Conservation (phyloP, 1,140 invertebrate genomes). For the Schlechtendalia chinensis region DNA sequence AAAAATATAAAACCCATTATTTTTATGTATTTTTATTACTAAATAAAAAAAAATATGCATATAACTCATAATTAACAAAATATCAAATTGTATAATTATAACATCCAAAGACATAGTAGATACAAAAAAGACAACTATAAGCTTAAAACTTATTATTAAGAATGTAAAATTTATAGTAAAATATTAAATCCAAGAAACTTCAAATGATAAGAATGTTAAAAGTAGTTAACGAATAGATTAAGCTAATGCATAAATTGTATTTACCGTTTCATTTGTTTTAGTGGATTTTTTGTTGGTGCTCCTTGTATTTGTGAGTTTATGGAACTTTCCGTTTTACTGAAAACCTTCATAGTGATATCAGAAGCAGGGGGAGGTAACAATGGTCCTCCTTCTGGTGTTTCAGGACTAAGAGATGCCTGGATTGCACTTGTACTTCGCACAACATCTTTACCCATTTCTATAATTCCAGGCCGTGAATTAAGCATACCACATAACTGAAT, state of each 20-base stretch:
- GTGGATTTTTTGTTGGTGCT: constrained; percentile 39
- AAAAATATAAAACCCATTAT: background rate
- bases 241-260: background rate
- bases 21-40: constrained; percentile 7
- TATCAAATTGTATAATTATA: background rate
- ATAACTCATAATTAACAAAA: constrained; percentile 8
- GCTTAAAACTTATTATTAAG: background rate
- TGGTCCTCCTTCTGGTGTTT: constrained; percentile 19
- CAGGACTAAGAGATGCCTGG: background rate
- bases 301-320: constrained; percentile 17
- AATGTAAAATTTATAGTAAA: constrained; percentile 6
- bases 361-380: constrained; percentile 39
- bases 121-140: background rate
- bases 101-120: background rate
- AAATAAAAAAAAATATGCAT: background rate
- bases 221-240: background rate
- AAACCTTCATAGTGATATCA: constrained; percentile 44
- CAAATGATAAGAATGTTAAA: background rate
- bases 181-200: constrained; percentile 8
- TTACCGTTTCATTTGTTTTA: constrained; percentile 42
- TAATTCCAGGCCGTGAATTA: background rate
- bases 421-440: background rate
- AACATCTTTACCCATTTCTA: constrained; percentile 45
- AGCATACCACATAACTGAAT: constrained; percentile 4
- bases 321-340: constrained; percentile 27